Evolutionary conservation across 2,888 invertebrate species (phyloP).

Genomic region (Leptinotarsa rubiginosa): DNA sequence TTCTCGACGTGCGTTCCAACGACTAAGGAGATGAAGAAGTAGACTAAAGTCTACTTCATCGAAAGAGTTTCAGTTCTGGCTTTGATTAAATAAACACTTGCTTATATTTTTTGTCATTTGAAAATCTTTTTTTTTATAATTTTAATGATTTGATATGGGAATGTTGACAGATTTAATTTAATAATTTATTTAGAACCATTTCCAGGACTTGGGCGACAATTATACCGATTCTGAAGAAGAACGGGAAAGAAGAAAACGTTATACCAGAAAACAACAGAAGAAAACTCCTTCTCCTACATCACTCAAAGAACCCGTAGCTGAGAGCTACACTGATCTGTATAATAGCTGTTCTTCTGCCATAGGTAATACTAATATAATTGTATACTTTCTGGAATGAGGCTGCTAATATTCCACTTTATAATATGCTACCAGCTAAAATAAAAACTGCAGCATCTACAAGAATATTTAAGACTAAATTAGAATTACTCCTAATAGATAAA

Average conservation of each 20-base stretch:
- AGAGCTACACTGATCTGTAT: slow-evolving; percentile 66
- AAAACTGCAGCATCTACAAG: too few relatives aligned
- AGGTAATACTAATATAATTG: slow-evolving; percentile 29
- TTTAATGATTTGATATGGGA: too few relatives aligned
- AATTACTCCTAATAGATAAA: neutral
- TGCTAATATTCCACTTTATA: too few relatives aligned
- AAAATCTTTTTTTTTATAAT: too few relatives aligned
- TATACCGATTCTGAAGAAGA: slow-evolving; percentile 58
- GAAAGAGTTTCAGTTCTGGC: too few relatives aligned
- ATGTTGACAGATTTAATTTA: neutral
- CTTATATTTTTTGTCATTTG: too few relatives aligned
- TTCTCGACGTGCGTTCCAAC: too few relatives aligned
- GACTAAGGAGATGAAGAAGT: too few relatives aligned
- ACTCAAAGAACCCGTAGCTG: slow-evolving; percentile 54
- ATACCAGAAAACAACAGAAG: slow-evolving; percentile 61
- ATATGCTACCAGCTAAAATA: too few relatives aligned
- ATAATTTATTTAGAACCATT: slow-evolving; percentile 9
- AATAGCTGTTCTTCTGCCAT: slow-evolving; percentile 67
- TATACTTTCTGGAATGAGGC: neutral
- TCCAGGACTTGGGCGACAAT: slow-evolving; percentile 52
- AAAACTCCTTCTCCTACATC: slow-evolving; percentile 62
- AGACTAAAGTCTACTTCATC: too few relatives aligned
- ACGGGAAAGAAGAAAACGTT: slow-evolving; percentile 55
- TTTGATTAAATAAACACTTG: too few relatives aligned
- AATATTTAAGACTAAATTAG: neutral